These are phyloP conservation scores for Aphelenchoides avenae DNA, from an alignment of 1,140 invertebrate species.

Conservation along the genomic window DNA sequence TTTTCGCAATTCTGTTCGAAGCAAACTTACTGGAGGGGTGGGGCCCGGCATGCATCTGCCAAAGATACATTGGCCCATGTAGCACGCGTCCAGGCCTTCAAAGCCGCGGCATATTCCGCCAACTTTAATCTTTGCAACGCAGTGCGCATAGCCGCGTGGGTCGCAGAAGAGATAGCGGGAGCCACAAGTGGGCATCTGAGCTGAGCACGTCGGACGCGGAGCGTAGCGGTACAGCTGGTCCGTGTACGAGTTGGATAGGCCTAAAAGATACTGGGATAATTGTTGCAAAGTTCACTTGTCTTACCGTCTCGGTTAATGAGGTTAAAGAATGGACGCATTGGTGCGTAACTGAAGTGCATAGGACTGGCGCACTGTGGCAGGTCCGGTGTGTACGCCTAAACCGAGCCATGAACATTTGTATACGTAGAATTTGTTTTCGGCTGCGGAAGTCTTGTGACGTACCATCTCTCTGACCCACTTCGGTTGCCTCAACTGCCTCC, in stretches of 20 bases:
- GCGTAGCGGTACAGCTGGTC: constrained; percentile 57
- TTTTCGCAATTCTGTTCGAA: background rate
- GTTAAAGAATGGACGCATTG: constrained; percentile 50
- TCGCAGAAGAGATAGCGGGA: constrained; percentile 58
- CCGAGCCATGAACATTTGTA: no score
- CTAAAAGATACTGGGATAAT: constrained; percentile 10
- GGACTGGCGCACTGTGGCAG: constrained; percentile 50
- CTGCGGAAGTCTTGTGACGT: constrained; percentile 9
- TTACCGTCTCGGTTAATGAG: constrained; percentile 52
- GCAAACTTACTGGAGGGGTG: constrained; percentile 37
- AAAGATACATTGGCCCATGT: constrained; percentile 46
- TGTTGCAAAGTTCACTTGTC: constrained; percentile 14
- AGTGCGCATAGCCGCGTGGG: constrained; percentile 51
- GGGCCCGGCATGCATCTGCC: constrained; percentile 51
- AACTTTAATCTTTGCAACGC: constrained; percentile 58
- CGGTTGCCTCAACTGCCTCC: constrained; percentile 54
- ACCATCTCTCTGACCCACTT: constrained; percentile 10
- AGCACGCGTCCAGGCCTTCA: constrained; percentile 52
- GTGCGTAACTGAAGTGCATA: constrained; percentile 54
- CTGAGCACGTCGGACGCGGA: constrained; percentile 47
- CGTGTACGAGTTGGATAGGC: constrained; percentile 55
- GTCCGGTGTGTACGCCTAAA: constrained; percentile 53
- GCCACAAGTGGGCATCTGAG: constrained; percentile 49
- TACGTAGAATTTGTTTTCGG: constrained; percentile 4
- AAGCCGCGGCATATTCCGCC: constrained; percentile 52